Evolutionary conservation across 2,113 vertebrate genomes (phyloP).

Genomic region (Anser cygnoides): DNA sequence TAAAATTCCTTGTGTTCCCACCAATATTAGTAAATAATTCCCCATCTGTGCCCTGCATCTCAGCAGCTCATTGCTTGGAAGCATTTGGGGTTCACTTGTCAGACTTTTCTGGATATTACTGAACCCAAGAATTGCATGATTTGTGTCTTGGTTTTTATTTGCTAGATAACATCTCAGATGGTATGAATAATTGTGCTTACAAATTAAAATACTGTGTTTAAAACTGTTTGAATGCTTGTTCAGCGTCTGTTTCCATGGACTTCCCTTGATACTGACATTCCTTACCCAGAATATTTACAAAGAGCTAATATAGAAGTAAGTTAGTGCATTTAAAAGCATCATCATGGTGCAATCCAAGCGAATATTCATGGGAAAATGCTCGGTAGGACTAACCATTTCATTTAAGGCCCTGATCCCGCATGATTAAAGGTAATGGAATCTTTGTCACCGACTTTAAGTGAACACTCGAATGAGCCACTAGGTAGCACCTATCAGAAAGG

Average conservation of each 20-base stretch:
- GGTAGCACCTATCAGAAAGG: constrained; percentile 1
- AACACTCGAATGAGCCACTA: neutral
- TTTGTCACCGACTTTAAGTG: constrained; percentile 7
- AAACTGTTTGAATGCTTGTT: neutral
- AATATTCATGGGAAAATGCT: neutral
- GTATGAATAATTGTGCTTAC: neutral
- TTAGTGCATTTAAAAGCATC: neutral
- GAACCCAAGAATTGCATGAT: neutral
- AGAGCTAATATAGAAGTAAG: neutral
- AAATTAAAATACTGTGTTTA: neutral
- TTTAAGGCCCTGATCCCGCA: neutral
- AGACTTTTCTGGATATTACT: neutral
- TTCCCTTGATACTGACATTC: accelerated
- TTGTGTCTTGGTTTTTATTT: neutral
- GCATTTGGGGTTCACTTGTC: neutral
- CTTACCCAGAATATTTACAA: neutral
- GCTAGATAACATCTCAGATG: neutral
- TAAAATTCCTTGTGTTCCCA: neutral
- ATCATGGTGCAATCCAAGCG: neutral
- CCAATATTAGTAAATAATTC: accelerated
- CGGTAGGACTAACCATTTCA: neutral
- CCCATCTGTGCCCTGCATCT: neutral
- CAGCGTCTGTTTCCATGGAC: neutral
- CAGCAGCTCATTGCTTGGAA: neutral
- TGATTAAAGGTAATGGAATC: neutral